phyloP scores from a whole-genome alignment of 2,797 vertebrate genomes.

The Lithobates sylvaticus region DNA sequence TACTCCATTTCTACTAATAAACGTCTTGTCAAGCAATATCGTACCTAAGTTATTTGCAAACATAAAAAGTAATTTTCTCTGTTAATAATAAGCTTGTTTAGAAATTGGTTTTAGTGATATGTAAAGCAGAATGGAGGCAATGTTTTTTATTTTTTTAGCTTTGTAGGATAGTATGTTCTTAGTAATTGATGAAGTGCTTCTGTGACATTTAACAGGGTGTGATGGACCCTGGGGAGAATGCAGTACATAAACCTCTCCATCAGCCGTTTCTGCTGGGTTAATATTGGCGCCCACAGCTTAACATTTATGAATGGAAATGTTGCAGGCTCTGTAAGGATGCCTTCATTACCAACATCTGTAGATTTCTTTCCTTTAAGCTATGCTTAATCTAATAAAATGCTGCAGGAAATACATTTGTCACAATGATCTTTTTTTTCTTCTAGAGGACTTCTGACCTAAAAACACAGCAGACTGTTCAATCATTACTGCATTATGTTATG shows the following conservation, averaged over 20 bases:
- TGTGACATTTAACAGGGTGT: slow-evolving; percentile 63
- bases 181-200: slow-evolving; percentile 64
- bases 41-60: slow-evolving; percentile 20
- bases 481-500: neutral
- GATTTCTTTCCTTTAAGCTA: slow-evolving; percentile 35
- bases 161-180: slow-evolving; percentile 50
- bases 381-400: slow-evolving; percentile 38
- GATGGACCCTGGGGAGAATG: slow-evolving; percentile 56
- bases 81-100: slow-evolving; percentile 27
- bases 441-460: slow-evolving; percentile 13
- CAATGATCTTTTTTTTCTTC: neutral
- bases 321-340: slow-evolving; percentile 59
- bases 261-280: slow-evolving; percentile 56
- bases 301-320: slow-evolving; percentile 53
- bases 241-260: slow-evolving; percentile 42
- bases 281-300: slow-evolving; percentile 61
- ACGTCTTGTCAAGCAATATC: slow-evolving; percentile 10
- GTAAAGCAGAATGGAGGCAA: neutral
- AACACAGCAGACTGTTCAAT: neutral
- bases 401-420: slow-evolving; percentile 32
- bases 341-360: slow-evolving; percentile 48
- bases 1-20: slow-evolving; percentile 7
- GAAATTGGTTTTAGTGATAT: slow-evolving; percentile 27
- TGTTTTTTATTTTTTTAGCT: neutral
- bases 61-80: slow-evolving; percentile 26